Evolutionary conservation across 64 coral and sea anemone species (phyloP), one percentile per base, ranked within the genome.

Genomic region (Pocillopora damicornis): DNA sequence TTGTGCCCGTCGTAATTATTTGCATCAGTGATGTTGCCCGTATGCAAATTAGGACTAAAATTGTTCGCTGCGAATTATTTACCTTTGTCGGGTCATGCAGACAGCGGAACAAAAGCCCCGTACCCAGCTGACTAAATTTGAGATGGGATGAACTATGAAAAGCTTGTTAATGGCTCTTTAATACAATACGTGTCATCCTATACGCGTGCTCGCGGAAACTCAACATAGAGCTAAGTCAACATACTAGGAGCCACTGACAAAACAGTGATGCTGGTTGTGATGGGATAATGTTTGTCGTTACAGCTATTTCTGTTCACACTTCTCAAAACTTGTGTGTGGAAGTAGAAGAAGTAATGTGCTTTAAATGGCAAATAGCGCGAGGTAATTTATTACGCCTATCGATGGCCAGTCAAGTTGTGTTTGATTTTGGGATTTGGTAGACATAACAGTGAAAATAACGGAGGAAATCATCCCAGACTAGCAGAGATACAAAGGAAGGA

Each of bases 131-230:
- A 85, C 81, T 71, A 85, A 79, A 79, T 66, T 18, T 73, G 65
- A 85, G 81, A 68, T 5, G 81, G 65, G 38, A 85, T 85, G 64
- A 73, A 67, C 63, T 58, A 63, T 72, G 63, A 85, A 85, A 72
- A 73, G 63, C 81, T 85, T 73, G 81, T 85, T 85, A 85, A 85
- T 85, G 65, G 65, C 3, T 73, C 5, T 85, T 85, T 73, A 58
- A 85, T 85, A 85, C 81, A 85, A 85, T 85, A 85, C 81, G 26
- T 73, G 65, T 58, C 65, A 71, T 85, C 72, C 37, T 73, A 58
- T 37, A 72, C 63, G 38, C 81, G 81, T 72, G 81, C 35, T 68
- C 81, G 4, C 37, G 30, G 79, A 9, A 58, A 57, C 37, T 59
- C 18, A 22, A 85, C 17, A 73, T 63, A 59, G 62, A 7, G 71